These are phyloP conservation scores for Chionodraco myersi DNA, from an alignment of 2,113 vertebrate species.

Conservation along the genomic window DNA sequence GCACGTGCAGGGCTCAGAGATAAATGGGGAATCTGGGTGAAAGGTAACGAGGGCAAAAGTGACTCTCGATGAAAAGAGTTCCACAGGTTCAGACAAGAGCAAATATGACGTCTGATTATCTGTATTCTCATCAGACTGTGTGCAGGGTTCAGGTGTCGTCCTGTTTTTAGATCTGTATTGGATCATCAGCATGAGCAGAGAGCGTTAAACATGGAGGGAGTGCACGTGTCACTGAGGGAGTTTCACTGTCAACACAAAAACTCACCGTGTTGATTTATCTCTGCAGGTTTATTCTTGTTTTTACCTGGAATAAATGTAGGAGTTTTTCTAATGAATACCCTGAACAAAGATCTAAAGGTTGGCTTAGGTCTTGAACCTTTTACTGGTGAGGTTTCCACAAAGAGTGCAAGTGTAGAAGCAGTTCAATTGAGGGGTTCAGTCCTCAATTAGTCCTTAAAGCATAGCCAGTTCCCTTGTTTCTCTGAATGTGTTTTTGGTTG, in stretches of 20 bases:
- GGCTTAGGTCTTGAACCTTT: background rate
- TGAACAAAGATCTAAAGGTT: background rate
- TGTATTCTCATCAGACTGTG: background rate
- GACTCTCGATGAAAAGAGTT: background rate
- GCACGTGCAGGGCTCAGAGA: background rate
- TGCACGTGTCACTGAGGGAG: conserved; percentile 26
- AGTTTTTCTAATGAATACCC: background rate
- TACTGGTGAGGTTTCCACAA: background rate
- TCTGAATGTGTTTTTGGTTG: too few species aligned
- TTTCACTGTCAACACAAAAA: conserved; percentile 2
- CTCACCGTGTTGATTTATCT: background rate
- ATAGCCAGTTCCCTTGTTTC: too few species aligned
- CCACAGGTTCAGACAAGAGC: conserved; percentile 8
- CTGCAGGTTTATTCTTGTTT: conserved; percentile 10
- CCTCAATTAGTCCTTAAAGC: too few species aligned
- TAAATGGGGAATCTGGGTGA: conserved; percentile 68
- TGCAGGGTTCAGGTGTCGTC: conserved; percentile 1
- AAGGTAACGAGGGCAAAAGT: conserved; percentile 34
- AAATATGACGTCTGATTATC: background rate
- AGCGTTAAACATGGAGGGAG: conserved; percentile 7
- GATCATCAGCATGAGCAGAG: conserved; percentile 44
- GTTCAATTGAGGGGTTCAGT: background rate
- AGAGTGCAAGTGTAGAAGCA: too few species aligned
- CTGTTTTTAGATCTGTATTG: conserved; percentile 58
- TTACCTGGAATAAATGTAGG: background rate